Conservation (phyloP, 2,888 invertebrate genomes). For the Trissoscelio sp. region DNA sequence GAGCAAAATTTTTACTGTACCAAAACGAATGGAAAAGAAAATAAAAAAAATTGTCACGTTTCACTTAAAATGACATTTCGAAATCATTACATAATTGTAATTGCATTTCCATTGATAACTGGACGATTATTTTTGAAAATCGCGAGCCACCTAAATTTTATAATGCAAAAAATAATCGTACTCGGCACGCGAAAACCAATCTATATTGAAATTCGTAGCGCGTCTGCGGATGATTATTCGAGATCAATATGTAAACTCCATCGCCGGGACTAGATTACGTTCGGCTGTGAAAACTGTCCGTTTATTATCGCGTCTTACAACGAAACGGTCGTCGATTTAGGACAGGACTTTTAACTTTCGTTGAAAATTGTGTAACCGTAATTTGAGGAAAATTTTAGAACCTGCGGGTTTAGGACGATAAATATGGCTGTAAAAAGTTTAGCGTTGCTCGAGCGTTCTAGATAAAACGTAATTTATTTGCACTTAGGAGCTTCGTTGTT, state of each 20-base stretch:
- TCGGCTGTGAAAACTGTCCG: slow-evolving; percentile 39
- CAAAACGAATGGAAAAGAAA: not conserved
- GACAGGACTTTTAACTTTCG: slow-evolving; percentile 39
- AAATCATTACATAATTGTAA: not conserved
- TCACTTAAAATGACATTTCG: not conserved
- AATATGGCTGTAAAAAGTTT: slow-evolving; percentile 55
- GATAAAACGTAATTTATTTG: slow-evolving; percentile 64
- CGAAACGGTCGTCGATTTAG: slow-evolving; percentile 32
- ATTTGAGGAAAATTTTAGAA: slow-evolving; percentile 50
- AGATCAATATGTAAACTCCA: slow-evolving; percentile 64
- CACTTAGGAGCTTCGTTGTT: slow-evolving; percentile 56
- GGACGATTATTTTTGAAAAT: slow-evolving; percentile 27
- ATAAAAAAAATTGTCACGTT: not conserved
- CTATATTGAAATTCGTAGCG: slow-evolving; percentile 71
- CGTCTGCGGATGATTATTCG: slow-evolving; percentile 51
- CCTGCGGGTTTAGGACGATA: slow-evolving; percentile 52
- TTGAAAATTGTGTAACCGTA: slow-evolving; percentile 47
- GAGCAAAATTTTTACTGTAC: too few relatives aligned
- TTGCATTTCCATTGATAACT: not conserved
- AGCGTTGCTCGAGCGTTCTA: slow-evolving; percentile 35
- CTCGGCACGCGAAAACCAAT: slow-evolving; percentile 71
- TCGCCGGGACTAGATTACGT: slow-evolving; percentile 45
- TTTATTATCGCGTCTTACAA: slow-evolving; percentile 53
- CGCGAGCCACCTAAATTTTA: slow-evolving; percentile 23
- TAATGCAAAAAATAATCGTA: slow-evolving; percentile 46